phyloP scores from a whole-genome alignment of 2,113 vertebrate genomes.

The Ammodramus savannarum region DNA sequence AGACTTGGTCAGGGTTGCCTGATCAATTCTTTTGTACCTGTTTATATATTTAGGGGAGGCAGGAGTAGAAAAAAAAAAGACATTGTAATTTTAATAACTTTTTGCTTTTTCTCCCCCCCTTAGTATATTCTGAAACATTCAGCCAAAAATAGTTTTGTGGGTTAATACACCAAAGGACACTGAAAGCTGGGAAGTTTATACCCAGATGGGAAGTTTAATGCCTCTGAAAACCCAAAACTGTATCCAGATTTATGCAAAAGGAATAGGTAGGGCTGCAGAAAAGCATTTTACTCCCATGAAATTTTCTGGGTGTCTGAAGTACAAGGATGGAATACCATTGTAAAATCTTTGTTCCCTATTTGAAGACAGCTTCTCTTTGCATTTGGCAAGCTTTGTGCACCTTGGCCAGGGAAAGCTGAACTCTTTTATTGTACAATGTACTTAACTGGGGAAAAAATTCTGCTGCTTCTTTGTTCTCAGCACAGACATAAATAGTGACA shows the following conservation, averaged over 20 bases:
- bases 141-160: not conserved
- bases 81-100: not conserved
- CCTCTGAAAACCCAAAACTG: not conserved
- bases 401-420: not conserved
- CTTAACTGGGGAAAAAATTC: not conserved
- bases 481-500: not conserved
- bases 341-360: not conserved
- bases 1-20: not conserved
- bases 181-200: not conserved
- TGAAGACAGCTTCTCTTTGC: not conserved
- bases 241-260: not conserved
- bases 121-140: not conserved
- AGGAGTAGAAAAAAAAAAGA: not conserved
- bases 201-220: not conserved
- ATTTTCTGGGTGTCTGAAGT: not conserved
- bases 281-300: not conserved
- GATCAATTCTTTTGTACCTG: not conserved
- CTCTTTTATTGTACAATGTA: not conserved
- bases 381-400: not conserved
- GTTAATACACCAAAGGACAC: not conserved
- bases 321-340: accelerated
- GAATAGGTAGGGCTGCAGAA: not conserved
- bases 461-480: not conserved
- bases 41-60: not conserved
- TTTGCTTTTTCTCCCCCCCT: not conserved